phyloP scores from a whole-genome alignment of 1,140 invertebrate genomes.

The Vanessa tameamea region DNA sequence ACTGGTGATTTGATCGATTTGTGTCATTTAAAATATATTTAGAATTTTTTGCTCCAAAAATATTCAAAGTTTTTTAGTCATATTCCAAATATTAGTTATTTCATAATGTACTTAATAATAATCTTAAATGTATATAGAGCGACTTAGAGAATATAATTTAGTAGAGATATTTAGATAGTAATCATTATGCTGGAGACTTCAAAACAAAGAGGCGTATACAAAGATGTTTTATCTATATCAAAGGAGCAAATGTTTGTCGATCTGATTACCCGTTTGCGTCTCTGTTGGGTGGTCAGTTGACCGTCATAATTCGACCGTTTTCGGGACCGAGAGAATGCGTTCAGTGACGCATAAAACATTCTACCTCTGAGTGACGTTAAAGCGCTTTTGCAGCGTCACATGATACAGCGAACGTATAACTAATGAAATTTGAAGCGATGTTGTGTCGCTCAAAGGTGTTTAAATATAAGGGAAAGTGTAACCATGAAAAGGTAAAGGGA shows the following conservation, averaged over 20 bases:
- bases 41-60: neutral
- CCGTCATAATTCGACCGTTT: slow-evolving; percentile 70
- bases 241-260: slow-evolving; percentile 71
- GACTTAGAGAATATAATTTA: neutral
- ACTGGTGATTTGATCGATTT: slow-evolving; percentile 40
- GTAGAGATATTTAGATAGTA: neutral
- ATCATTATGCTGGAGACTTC: slow-evolving; percentile 21
- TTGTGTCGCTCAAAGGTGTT: slow-evolving; percentile 12
- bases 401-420: slow-evolving; percentile 15
- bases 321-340: slow-evolving; percentile 56
- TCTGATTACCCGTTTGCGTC: slow-evolving; percentile 65
- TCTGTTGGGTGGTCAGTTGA: slow-evolving; percentile 70
- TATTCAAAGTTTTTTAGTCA: neutral
- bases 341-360: slow-evolving; percentile 75
- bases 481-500: slow-evolving; percentile 45
- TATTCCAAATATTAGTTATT: no score
- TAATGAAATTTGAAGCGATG: slow-evolving; percentile 6
- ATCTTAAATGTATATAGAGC: no score
- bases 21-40: slow-evolving; percentile 18
- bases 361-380: slow-evolving; percentile 29
- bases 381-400: slow-evolving; percentile 28
- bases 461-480: slow-evolving; percentile 24
- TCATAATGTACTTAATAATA: no score
- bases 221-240: slow-evolving; percentile 60
- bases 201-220: slow-evolving; percentile 57